A percentile compares a stretch with the other conserved stretches of the same genome.
These are phyloP conservation scores for Actinemys pallida DNA, from an alignment of 2,113 vertebrate species.

Conservation along the genomic window DNA sequence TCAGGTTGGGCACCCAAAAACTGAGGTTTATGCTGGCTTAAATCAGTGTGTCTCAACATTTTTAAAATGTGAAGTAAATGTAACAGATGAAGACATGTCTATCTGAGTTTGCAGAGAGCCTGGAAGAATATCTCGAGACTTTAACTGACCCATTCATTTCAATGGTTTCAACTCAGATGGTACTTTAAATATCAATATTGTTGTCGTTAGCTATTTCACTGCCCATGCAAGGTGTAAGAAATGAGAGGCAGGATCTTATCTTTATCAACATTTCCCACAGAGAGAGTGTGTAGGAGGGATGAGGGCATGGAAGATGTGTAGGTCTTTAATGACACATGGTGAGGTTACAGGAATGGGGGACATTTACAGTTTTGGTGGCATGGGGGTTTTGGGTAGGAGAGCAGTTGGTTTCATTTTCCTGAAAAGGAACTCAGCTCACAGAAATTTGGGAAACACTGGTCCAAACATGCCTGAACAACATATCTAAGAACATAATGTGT, in stretches of 20 bases:
- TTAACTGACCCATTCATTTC: background rate
- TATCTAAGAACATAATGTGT: background rate
- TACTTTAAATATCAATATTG: background rate
- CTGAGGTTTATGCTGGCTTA: background rate
- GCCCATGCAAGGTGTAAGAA: background rate
- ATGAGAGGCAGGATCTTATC: background rate
- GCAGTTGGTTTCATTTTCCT: background rate
- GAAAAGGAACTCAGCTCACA: background rate
- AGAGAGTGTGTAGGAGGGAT: background rate
- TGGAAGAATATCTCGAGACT: background rate
- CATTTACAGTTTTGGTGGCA: background rate
- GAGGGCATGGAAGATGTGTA: background rate
- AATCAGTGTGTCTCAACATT: background rate
- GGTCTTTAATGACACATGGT: background rate
- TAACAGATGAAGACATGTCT: accelerated
- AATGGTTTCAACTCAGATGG: background rate
- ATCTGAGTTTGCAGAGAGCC: accelerated
- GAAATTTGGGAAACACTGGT: background rate
- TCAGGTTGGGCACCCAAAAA: background rate
- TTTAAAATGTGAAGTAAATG: background rate
- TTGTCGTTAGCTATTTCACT: background rate
- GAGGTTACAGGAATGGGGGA: background rate
- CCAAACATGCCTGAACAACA: background rate
- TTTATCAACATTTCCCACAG: background rate
- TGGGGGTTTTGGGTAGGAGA: background rate